Evolutionary conservation across 2,113 vertebrate species (phyloP).

Genomic region (Abramis brama): DNA sequence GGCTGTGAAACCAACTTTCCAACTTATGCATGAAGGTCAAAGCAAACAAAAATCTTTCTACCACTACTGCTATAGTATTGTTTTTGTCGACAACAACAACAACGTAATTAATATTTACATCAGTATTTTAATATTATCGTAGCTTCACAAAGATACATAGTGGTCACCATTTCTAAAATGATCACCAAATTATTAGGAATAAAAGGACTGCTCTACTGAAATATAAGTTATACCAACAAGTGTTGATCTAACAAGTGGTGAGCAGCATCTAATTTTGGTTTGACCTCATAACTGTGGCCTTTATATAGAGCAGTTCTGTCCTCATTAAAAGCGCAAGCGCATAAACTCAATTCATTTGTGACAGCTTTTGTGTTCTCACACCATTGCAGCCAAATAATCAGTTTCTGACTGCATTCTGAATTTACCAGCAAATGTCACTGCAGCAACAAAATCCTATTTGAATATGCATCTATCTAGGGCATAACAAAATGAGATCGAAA

Average conservation of each 20-base stretch:
- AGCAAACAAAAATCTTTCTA: too few species aligned
- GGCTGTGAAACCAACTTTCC: background rate
- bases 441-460: slow-evolving; percentile 12
- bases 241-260: slow-evolving; percentile 17
- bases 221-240: slow-evolving; percentile 17
- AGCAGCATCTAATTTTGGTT: slow-evolving; percentile 18
- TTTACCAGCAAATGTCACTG: slow-evolving; percentile 30
- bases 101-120: background rate
- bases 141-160: too few species aligned
- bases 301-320: slow-evolving; percentile 31
- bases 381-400: slow-evolving; percentile 36
- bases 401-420: slow-evolving; percentile 11
- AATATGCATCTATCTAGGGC: slow-evolving; percentile 27
- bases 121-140: too few species aligned
- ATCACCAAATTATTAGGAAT: background rate
- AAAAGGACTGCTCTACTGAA: background rate
- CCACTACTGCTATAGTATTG: background rate
- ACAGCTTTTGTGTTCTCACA: slow-evolving; percentile 33
- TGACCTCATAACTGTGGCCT: slow-evolving; percentile 27
- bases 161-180: background rate
- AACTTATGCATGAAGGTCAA: background rate
- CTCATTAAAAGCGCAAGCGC: slow-evolving; percentile 9
- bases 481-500: slow-evolving; percentile 25
- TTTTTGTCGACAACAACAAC: background rate
- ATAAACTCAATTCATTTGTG: slow-evolving; percentile 28